Evolutionary conservation across 2,888 invertebrate genomes (phyloP), one percentile per base, ranked within the genome.

Genomic region (Caenorhabditis zanzibari): DNA sequence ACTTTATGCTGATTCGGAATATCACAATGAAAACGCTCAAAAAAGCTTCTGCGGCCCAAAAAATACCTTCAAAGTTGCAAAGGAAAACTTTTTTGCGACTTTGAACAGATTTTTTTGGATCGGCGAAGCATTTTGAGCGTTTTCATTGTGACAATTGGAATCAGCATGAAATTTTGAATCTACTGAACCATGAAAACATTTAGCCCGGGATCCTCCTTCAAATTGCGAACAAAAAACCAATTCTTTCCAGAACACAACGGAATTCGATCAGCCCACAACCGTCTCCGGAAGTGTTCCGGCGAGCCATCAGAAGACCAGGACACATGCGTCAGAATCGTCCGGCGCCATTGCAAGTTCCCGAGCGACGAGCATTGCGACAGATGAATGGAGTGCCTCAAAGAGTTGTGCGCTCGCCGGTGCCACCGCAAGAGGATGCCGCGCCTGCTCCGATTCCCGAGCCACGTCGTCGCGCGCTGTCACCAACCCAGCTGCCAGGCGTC

Each of bases 401-500:
- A 49, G 19, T 47, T 26, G 9, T 16, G 9, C 19, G 35, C 4
- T 35, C 35, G 16, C 63, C 44, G 24, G 9, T 44, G n/a, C 28
- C 41, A 32, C 54, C 14, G 5, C 47, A 24, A 16, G 56, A 63
- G 32, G 32, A 61, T 28, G 47, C 38, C n/a, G 19, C 28, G 3
- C 59, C 63, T 12, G 28, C 24, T 38, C 63, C 63, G 19, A 22
- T 38, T 52, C 54, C 52, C 3, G 26, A 61, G 35, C 10, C 19
- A 28, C 64, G 69, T 22, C 69, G 59, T 32, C 71, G 79, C 0
- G 61, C 82, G 6, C 38, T 82, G 5, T 82, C 82, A 10, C 85
- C 85, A 16, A 73, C 82, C 0, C 64, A 81, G 19, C 41, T 85
- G 44, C 85, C 85, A 9, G 85, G 85, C 9, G 85, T 85, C 14